A percentile compares a stretch with the other conserved stretches of the same genome.
These are phyloP conservation scores for Crocallis elinguaria DNA, from an alignment of 2,888 invertebrate species.

Conservation along the genomic window DNA sequence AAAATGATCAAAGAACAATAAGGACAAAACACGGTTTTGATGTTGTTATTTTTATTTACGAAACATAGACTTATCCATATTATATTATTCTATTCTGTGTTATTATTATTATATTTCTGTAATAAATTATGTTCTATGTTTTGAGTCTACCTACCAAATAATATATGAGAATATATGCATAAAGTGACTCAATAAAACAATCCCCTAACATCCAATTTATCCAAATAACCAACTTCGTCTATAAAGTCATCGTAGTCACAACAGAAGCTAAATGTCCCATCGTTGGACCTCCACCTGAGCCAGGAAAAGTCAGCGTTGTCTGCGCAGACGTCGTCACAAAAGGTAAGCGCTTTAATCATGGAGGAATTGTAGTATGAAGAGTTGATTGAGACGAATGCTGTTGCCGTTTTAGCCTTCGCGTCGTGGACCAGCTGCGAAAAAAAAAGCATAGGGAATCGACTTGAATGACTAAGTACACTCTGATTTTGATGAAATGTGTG, in stretches of 20 bases:
- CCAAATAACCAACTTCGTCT: slow-evolving; percentile 45
- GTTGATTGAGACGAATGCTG: slow-evolving; percentile 68
- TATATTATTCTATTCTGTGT: too few species aligned
- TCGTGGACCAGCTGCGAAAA: slow-evolving; percentile 68
- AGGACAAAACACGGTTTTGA: too few species aligned
- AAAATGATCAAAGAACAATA: too few species aligned
- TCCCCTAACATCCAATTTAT: slow-evolving; percentile 27
- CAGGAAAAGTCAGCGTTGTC: slow-evolving; percentile 53
- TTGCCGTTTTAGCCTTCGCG: slow-evolving; percentile 48
- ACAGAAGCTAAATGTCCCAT: slow-evolving; percentile 72
- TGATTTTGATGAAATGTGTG: too few species aligned
- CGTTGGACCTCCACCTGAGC: slow-evolving; percentile 68
- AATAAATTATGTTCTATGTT: too few species aligned
- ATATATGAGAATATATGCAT: neutral
- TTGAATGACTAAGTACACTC: neutral
- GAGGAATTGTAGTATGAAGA: slow-evolving; percentile 62
- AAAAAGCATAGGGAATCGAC: neutral
- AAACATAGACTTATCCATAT: too few species aligned
- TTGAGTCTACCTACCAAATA: neutral
- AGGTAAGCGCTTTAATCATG: slow-evolving; percentile 45
- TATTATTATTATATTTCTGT: too few species aligned
- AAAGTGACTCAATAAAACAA: slow-evolving; percentile 26
- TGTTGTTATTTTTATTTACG: too few species aligned
- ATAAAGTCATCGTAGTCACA: slow-evolving; percentile 64
- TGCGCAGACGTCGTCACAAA: slow-evolving; percentile 66